Evolutionary conservation across 1,140 invertebrate genomes (phyloP).

Genomic region (Dryas iulia): DNA sequence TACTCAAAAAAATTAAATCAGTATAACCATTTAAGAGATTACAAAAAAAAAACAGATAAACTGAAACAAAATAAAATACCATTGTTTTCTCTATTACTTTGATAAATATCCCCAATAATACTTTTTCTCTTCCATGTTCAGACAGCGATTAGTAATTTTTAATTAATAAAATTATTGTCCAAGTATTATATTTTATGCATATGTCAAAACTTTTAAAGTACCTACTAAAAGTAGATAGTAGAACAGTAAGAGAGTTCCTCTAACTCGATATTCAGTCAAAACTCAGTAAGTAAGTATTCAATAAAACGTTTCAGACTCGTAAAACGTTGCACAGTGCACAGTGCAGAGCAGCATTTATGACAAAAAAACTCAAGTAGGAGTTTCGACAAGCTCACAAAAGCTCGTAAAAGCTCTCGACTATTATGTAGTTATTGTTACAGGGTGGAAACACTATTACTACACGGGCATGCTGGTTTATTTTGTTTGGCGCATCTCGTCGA

Average conservation of each 20-base stretch:
- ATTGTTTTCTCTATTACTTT: too few relatives aligned
- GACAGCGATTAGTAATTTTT: too few relatives aligned
- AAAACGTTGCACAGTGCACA: conserved; percentile 50
- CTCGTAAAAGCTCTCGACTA: conserved; percentile 78
- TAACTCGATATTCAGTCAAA: neutral
- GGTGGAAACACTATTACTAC: conserved; percentile 79
- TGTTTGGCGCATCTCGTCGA: conserved; percentile 57
- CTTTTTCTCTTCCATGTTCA: too few relatives aligned
- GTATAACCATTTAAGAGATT: too few relatives aligned
- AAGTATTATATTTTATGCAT: too few relatives aligned
- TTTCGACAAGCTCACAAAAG: conserved; percentile 76
- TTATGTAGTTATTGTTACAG: conserved; percentile 79
- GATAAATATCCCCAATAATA: too few relatives aligned
- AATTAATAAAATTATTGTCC: too few relatives aligned
- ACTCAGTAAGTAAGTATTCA: conserved; percentile 61
- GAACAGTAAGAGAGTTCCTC: conserved; percentile 30
- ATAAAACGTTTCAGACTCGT: conserved; percentile 67
- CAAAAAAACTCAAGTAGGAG: conserved; percentile 72
- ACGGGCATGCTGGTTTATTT: conserved; percentile 68
- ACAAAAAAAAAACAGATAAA: too few relatives aligned
- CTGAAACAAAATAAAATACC: too few relatives aligned
- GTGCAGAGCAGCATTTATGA: conserved; percentile 57
- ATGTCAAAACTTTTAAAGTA: neutral
- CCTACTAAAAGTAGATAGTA: conserved; percentile 39
- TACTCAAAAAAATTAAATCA: too few relatives aligned